Evolutionary conservation across 2,888 invertebrate species (phyloP).

Genomic region (Pachydiplax longipennis): DNA sequence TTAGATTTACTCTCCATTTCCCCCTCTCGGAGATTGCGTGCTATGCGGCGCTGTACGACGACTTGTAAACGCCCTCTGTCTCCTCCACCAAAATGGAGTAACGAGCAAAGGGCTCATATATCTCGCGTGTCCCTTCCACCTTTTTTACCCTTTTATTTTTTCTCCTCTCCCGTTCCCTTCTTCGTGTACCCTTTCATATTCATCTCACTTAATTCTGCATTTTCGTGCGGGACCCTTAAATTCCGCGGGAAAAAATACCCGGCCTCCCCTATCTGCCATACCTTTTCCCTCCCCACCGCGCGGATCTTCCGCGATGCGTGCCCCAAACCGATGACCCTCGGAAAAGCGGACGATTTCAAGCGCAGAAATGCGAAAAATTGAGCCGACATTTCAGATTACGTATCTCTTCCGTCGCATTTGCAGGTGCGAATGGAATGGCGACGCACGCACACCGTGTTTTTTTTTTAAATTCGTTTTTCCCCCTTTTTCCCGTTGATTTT

Average conservation of each 20-base stretch:
- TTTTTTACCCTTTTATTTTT: neutral
- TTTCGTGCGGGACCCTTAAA: constrained; percentile 38
- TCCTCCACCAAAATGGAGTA: constrained; percentile 26
- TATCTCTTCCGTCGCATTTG: neutral
- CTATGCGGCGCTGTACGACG: neutral
- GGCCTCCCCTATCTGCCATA: neutral
- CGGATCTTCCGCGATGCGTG: neutral
- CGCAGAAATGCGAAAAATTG: constrained; percentile 16
- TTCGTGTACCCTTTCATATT: constrained; percentile 23
- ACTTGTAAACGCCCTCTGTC: constrained; percentile 17
- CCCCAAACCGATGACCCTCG: neutral
- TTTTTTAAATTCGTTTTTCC: neutral
- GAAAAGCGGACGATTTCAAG: neutral
- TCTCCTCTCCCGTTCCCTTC: neutral
- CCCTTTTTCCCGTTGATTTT: too few species aligned
- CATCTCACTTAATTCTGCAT: constrained; percentile 40
- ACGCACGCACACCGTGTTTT: neutral
- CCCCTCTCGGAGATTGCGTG: neutral
- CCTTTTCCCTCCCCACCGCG: neutral
- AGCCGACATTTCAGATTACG: constrained; percentile 1
- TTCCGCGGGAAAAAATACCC: constrained; percentile 3
- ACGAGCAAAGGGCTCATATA: constrained; percentile 30
- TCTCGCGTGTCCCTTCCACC: neutral
- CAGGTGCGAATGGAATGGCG: constrained; percentile 36
- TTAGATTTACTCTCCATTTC: neutral